phyloP scores from a whole-genome alignment of 2,888 invertebrate species.

The Gastracanthus pulcherrimus region DNA sequence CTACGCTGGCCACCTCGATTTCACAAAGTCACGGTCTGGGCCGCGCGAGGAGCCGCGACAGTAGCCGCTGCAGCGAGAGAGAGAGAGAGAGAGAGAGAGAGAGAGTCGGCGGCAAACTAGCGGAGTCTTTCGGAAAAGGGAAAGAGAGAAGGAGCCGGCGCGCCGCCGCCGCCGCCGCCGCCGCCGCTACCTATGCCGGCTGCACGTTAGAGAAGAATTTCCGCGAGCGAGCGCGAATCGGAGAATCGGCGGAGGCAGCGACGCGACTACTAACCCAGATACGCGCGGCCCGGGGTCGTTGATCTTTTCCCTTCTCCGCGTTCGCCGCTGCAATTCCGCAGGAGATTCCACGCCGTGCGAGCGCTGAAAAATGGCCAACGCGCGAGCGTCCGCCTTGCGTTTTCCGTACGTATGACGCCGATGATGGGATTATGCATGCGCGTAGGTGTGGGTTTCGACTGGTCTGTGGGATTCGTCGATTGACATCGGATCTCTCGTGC shows the following conservation, averaged over 20 bases:
- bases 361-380: too few species aligned
- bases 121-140: conserved; percentile 18
- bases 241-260: conserved; percentile 38
- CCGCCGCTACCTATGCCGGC: too few species aligned
- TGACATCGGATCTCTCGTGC: too few species aligned
- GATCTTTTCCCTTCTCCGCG: conserved; percentile 72
- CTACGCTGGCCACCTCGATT: conserved; percentile 46
- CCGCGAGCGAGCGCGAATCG: conserved; percentile 75
- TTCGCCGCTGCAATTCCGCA: conserved; percentile 4
- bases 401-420: too few species aligned
- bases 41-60: conserved; percentile 12
- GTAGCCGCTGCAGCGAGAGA: not conserved
- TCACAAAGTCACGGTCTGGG: conserved; percentile 64
- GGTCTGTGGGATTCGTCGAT: not conserved
- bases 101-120: too few species aligned
- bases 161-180: too few species aligned
- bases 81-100: conserved; percentile 11
- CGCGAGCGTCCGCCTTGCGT: too few species aligned
- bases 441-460: too few species aligned
- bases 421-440: too few species aligned
- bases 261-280: conserved; percentile 77
- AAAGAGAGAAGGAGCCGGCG: conserved; percentile 23
- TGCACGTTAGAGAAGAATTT: conserved; percentile 72
- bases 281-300: conserved; percentile 74
- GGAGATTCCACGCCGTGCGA: not conserved